Evolutionary conservation across 2,797 vertebrate genomes (phyloP), one percentile per base, ranked within the genome.

Genomic region (Gouania willdenowi): DNA sequence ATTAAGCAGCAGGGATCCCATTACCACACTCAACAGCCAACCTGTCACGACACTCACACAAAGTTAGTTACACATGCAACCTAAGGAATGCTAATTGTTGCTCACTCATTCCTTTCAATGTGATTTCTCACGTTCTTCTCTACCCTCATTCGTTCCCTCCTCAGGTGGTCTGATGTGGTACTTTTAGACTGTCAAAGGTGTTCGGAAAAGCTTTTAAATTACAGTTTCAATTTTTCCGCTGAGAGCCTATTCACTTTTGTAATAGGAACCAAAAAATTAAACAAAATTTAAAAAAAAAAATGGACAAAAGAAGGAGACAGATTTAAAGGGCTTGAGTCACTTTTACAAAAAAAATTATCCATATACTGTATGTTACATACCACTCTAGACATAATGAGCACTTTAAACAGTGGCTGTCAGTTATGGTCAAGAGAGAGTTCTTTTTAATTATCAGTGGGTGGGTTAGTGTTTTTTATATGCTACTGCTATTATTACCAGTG

Each of bases 1-100:
- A 89, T 89, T 85, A 85, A 81, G 71, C 77, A 83, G 81, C 79
- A 79, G 79, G 77, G 67, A 83, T 77, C 66, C 78, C 71, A 81
- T 85, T 85, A 84, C 80, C 42, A 67, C 72, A 70, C 75, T 80
- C 78, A 75, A 59, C 77, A 81, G 66, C 66, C 65, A 63, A 56
- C 26, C 77, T 81, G 82, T 84, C 81, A 88, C 81, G 82, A 82
- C 74, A 63, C 80, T 79, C 81, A 64, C 67, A 81, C 50, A 45
- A 78, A 83, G 84, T 89, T 85, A 84, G 77, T 80, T 71, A 79
- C 77, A 87, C 72, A 78, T 76, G 61, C 64, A 74, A 65, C 74
- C 67, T 59, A 50, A 55, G 62, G 72, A 87, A 86, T 82, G 77
- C 70, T 82, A 87, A 89, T 86, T 85, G 72, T 80, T 68, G 64